These are phyloP conservation scores for Ceratosolen fusciceps DNA, from an alignment of 1,140 invertebrate genomes.

Conservation along the genomic window DNA sequence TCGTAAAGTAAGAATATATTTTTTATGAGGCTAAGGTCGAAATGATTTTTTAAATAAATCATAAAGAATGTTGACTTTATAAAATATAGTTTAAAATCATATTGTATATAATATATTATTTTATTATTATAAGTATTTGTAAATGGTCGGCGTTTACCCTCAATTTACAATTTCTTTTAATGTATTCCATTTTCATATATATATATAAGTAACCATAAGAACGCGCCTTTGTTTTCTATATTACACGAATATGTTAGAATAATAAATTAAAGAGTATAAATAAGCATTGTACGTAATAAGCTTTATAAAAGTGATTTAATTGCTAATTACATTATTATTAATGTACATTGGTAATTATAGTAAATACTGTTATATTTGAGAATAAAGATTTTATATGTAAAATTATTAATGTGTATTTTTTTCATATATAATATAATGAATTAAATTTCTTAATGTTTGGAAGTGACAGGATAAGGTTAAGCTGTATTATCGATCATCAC, in stretches of 20 bases:
- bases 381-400: not conserved
- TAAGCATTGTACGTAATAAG: not conserved
- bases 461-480: constrained; percentile 16
- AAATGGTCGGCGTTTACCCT: no score
- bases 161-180: no score
- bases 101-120: no score
- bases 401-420: not conserved
- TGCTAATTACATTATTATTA: constrained; percentile 2
- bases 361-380: not conserved
- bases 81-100: no score
- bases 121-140: no score
- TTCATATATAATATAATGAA: not conserved
- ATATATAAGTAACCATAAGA: not conserved
- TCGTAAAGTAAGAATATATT: no score
- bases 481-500: not conserved
- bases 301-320: constrained; percentile 4
- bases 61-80: no score
- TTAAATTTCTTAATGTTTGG: no score
- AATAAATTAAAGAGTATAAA: not conserved
- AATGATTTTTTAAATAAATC: no score
- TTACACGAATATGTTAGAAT: not conserved
- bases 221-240: not conserved
- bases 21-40: no score
- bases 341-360: not conserved
- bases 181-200: no score